Percentiles rank a stretch among this genome's conserved stretches.
Evolutionary conservation across 1,140 invertebrate species (phyloP).

Genomic region (Pseudomyrmex concolor): DNA sequence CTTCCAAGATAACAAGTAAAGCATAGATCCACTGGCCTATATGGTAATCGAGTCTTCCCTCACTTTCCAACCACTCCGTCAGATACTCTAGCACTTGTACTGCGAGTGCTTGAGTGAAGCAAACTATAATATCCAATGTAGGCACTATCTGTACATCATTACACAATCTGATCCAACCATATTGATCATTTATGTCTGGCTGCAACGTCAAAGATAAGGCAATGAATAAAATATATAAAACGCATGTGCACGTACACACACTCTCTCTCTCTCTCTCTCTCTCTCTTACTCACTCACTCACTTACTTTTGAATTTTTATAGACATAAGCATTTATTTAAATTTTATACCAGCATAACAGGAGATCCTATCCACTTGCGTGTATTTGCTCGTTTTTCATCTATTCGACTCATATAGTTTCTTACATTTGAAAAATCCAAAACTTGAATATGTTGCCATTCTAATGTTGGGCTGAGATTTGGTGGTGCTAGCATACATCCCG

Average conservation of each 20-base stretch:
- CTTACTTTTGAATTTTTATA: too few species aligned
- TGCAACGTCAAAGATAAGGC: constrained; percentile 67
- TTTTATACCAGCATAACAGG: constrained; percentile 72
- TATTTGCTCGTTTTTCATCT: constrained; percentile 72
- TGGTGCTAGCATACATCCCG: constrained; percentile 83
- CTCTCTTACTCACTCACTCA: too few species aligned
- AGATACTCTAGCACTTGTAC: constrained; percentile 86
- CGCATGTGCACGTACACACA: too few species aligned
- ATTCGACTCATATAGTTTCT: constrained; percentile 81
- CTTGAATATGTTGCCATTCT: constrained; percentile 85
- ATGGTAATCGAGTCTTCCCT: constrained; percentile 74
- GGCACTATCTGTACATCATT: constrained; percentile 70
- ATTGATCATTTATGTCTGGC: constrained; percentile 78
- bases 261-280: too few species aligned
- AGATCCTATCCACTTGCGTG: constrained; percentile 61
- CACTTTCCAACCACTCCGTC: constrained; percentile 83
- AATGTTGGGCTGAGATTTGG: constrained; percentile 79
- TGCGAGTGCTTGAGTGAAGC: constrained; percentile 84
- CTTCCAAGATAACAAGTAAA: constrained; percentile 85
- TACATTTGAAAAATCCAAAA: constrained; percentile 85
- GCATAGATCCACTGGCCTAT: constrained; percentile 87
- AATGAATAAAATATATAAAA: neutral
- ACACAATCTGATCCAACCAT: constrained; percentile 78
- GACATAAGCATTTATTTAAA: too few species aligned
- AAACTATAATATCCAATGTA: constrained; percentile 83